These are phyloP conservation scores for Carcharodon carcharias DNA, from an alignment of 2,797 vertebrate species.

Conservation along the genomic window DNA sequence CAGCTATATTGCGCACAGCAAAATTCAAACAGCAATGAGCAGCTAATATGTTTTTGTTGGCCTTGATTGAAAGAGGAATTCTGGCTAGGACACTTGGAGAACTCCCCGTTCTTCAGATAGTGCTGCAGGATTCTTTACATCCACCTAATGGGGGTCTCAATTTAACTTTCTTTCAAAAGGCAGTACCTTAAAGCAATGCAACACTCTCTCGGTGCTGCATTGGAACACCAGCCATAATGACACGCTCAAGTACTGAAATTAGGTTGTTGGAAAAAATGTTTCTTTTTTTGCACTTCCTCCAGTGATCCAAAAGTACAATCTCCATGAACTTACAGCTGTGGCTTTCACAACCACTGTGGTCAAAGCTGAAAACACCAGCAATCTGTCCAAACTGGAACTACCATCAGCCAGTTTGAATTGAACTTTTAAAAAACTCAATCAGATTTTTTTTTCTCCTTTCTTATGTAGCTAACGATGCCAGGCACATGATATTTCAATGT, in stretches of 20 bases:
- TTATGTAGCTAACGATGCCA: background rate
- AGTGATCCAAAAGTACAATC: background rate
- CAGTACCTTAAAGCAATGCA: background rate
- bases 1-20: background rate
- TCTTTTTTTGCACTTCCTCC: background rate
- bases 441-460: background rate
- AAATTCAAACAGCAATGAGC: background rate
- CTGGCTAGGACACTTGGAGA: background rate
- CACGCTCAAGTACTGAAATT: background rate
- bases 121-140: background rate
- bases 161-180: background rate
- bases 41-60: background rate
- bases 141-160: background rate
- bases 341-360: background rate
- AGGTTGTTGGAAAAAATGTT: background rate
- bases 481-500: background rate
- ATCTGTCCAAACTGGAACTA: background rate
- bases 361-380: constrained; percentile 13
- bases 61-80: background rate
- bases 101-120: background rate
- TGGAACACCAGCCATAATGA: background rate
- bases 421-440: background rate
- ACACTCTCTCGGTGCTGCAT: background rate
- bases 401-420: background rate
- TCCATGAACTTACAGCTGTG: background rate